Evolutionary conservation across 2,888 invertebrate species (phyloP), one percentile per base, ranked within the genome.

Genomic region (Agonopterix alstromeriana): DNA sequence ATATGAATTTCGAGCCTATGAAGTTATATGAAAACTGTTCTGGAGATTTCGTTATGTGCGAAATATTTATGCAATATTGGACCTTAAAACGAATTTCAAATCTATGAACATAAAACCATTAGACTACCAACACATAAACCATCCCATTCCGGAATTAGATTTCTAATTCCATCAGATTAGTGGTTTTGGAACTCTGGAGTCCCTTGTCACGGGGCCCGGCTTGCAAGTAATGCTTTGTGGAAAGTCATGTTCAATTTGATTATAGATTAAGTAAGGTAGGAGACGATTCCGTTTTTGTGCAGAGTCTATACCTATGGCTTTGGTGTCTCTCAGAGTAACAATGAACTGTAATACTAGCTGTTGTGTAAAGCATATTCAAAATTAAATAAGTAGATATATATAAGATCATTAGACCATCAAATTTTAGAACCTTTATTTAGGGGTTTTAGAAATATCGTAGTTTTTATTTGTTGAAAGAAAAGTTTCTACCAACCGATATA

Each of bases 231-330:
- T 43, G 43, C 42, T 10, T 10, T 49, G 42, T 51, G 47, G 43
- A 46, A 44, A 52, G 53, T 48, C 48, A 54, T 51, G 53, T 45
- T 51, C 40, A 43, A 47, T 55, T 57, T 49, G 47, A 53, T 46
- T 51, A 46, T 35, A 50, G 49, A 48, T 12, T 49, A 38, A 38
- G n/a, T 38, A 4, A n/a, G 38, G n/a, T 38, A 38, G 4, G 12
- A n/a, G 44, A 27, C 1, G 36, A 35, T n/a, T 38, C 4, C 4
- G 44, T 8, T 10, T 3, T 44, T 3, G 8, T 35, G 35, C 44
- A 10, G 27, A 27, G 27, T 44, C 7, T 10, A 36, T 35, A 8
- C 8, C 4, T 35, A 35, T 36, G 44, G 35, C 44, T 44, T 11
- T 36, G 44, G n/a, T 10, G n/a, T 36, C 36, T 38, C 10, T 17